Conservation (phyloP, 2,113 vertebrate species). For the Phalacrocorax brasilianus region DNA sequence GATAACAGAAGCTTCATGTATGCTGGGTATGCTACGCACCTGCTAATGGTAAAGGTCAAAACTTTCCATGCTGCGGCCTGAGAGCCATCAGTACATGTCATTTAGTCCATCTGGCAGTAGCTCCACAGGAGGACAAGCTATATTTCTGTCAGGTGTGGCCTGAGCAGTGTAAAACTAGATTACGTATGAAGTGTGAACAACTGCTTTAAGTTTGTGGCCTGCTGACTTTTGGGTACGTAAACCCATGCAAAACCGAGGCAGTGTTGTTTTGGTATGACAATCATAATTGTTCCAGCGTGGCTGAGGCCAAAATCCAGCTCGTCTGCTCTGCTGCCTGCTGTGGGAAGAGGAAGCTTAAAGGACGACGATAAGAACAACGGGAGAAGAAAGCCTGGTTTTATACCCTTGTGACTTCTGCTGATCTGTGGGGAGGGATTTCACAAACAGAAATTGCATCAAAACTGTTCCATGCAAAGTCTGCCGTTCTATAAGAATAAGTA, state of each 20-base stretch:
- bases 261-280: not conserved
- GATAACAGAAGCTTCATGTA: not conserved
- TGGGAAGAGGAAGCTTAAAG: not conserved
- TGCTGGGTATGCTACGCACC: no score
- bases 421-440: not conserved
- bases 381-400: not conserved
- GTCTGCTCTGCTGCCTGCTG: not conserved
- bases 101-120: not conserved
- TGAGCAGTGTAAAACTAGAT: not conserved
- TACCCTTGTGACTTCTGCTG: not conserved
- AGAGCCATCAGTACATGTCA: rapidly evolving
- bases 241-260: not conserved
- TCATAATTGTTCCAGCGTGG: not conserved
- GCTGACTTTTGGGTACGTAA: not conserved
- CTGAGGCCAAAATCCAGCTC: not conserved
- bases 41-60: not conserved
- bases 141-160: not conserved
- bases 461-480: not conserved
- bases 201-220: not conserved
- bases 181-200: not conserved
- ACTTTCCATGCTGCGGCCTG: no score
- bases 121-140: not conserved
- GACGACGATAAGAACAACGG: not conserved
- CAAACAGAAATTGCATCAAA: not conserved
- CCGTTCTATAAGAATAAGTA: not conserved